These are phyloP conservation scores for Neocrepidodera transversa DNA, from an alignment of 2,888 invertebrate species.

Conservation along the genomic window DNA sequence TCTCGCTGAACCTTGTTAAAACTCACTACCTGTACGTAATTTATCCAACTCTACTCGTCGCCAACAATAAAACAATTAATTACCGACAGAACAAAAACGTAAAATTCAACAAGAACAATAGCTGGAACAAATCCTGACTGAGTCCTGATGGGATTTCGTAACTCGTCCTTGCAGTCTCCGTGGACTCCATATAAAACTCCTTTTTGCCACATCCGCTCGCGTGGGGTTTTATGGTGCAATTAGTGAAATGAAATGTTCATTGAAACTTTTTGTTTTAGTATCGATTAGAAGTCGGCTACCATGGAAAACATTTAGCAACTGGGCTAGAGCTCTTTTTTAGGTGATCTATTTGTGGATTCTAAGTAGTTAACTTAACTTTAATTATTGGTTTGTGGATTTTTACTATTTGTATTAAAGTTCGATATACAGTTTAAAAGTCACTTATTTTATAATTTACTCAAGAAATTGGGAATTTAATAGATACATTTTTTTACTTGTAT, in stretches of 20 bases:
- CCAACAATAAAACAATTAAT: conserved; percentile 20
- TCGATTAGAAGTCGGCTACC: conserved; percentile 13
- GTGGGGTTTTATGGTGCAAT: conserved; percentile 20
- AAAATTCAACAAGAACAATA: conserved; percentile 12
- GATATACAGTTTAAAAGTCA: too few relatives aligned
- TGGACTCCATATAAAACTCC: conserved; percentile 20
- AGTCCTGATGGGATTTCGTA: conserved; percentile 25
- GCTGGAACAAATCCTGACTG: conserved; percentile 16
- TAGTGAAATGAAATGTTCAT: conserved; percentile 25
- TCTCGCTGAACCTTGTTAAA: conserved; percentile 14
- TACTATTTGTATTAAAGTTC: too few relatives aligned
- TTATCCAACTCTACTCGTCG: conserved; percentile 13
- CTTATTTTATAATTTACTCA: too few relatives aligned
- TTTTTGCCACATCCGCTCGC: conserved; percentile 18
- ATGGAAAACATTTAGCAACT: background rate
- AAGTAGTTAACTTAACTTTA: too few relatives aligned
- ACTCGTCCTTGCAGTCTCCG: conserved; percentile 24
- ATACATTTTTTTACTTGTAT: too few relatives aligned
- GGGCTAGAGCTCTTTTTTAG: background rate
- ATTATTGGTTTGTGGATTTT: too few relatives aligned
- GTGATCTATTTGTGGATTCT: conserved; percentile 8
- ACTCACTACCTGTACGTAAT: conserved; percentile 17
- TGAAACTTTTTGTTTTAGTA: conserved; percentile 20
- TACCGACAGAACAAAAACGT: conserved; percentile 14
- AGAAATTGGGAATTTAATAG: too few relatives aligned